Base-by-base conservation (phyloP, 2,113 vertebrate species). In the Andinoacara biseriatus region DNA sequence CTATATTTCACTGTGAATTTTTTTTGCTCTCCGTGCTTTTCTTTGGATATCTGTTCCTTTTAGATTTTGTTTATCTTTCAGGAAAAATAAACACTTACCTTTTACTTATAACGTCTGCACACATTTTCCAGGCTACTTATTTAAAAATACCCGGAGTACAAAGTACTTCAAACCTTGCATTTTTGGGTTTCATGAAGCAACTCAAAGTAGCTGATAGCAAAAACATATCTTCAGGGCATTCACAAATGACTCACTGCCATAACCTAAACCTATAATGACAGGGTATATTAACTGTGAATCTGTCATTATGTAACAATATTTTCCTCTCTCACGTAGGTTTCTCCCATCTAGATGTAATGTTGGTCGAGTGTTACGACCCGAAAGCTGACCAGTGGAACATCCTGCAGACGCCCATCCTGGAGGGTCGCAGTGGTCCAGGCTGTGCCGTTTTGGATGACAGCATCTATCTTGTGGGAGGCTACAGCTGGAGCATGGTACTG, bases 381-480 rank as follows among this genome's bases (percentile, higher is more conserved):
- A 99, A 99, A 95, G 97, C 96, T 0, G 98, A 99, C 92, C 98
- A 99, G 91, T 99, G 98, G 98, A 98, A 98, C 89, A 99, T 99
- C 91, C 96, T 99, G 33, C 98, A 99, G 92, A 99, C 98, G 8
- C 98, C 98, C 35, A 99, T 99, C 89, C 91, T 99, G 89, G 98
- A 99, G 90, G 98, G 98, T 5, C 98, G 98, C 87, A 99, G 98
- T 38, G 98, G 98, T 13, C 98, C 98, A 4, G 98, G 98, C 83
- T 99, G 98, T 0, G 96, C 97, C 3, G 97, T 97, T 76, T 94
- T 99, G 26, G 97, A 98, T 0, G 97, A 99, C 91, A 99, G 96
- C 84, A 99, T 99, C 94, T 99, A 97, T 90, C 96, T 99, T 3
- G 96, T 99, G 9, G 98, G 98, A 15, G 98, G 98, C 87, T 99